These are phyloP conservation scores for Epinephelus fuscoguttatus DNA, from an alignment of 2,113 vertebrate species.

Conservation along the genomic window DNA sequence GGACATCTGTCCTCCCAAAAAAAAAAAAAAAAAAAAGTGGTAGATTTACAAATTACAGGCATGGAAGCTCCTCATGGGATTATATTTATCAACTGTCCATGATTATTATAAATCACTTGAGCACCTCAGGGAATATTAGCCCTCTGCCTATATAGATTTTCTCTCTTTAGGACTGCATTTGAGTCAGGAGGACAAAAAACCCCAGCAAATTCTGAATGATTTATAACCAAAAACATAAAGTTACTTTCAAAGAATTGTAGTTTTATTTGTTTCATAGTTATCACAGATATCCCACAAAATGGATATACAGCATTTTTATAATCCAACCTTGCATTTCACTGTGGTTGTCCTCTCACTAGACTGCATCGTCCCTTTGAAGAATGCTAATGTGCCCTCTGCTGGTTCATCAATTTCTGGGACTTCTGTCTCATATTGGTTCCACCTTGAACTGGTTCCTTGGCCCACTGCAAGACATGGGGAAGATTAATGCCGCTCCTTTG, in stretches of 20 bases:
- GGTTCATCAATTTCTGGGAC: conserved; percentile 64
- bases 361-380: conserved; percentile 34
- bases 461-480: conserved; percentile 60
- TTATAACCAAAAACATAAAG: not conserved
- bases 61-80: conserved; percentile 24
- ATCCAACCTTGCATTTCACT: not conserved
- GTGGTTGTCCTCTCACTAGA: conserved; percentile 16
- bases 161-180: conserved; percentile 1
- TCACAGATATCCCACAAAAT: not conserved
- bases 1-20: conserved; percentile 20
- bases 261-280: not conserved
- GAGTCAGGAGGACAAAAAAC: not conserved
- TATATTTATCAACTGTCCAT: conserved; percentile 34
- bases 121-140: conserved; percentile 40
- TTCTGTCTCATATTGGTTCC: conserved; percentile 64
- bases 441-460: conserved; percentile 81
- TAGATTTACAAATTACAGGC: conserved; percentile 37
- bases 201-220: not conserved
- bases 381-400: conserved; percentile 45
- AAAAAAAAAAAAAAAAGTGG: conserved; percentile 4
- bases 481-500: conserved; percentile 81
- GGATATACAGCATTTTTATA: not conserved
- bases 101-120: conserved; percentile 56
- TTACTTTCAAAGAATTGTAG: not conserved
- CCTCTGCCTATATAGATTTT: not conserved